Base-by-base conservation (phyloP, 2,797 vertebrate genomes). In the Macrochelys suwanniensis region DNA sequence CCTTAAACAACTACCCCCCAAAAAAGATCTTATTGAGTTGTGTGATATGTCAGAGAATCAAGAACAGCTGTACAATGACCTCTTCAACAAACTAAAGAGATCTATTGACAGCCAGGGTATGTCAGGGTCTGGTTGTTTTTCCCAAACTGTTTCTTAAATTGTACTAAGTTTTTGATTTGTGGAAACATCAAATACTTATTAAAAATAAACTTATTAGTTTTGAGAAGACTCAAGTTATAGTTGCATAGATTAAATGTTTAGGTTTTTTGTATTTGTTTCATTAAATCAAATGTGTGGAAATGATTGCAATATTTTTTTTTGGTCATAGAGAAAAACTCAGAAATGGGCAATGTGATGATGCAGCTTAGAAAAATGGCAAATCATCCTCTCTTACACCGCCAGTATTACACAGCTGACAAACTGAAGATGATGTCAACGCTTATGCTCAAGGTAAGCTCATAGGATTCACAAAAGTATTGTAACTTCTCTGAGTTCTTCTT, bases 331-430 rank as follows among this genome's bases (percentile, higher is more conserved):
- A 99, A 98, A 31, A 98, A 98, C 89, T 97, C 98, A 21, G 98
- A 98, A 95, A 97, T 99, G 97, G 98, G 98, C 90, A 99, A 99
- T 91, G 99, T 98, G 65, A 99, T 99, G 99, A 99, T 99, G 99
- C 99, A 99, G 28, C 95, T 99, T 96, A 99, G 99, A 96, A 99
- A 99, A 98, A 99, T 99, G 99, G 99, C 99, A 85, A 99, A 99
- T 97, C 99, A 99, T 85, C 99, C 99, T 23, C 98, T 99, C 91
- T 97, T 99, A 90, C 99, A 99, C 91, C 98, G 99, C 50, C 99
- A 99, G 11, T 99, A 99, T 97, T 99, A 99, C 97, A 99, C 99
- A 1, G 96, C 97, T 78, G 99, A 99, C 17, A 99, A 99, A 93
- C 99, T 99, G 86, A 98, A 97, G 95, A 97, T 96, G 82, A 99